phyloP scores from a whole-genome alignment of 2,797 vertebrate genomes.

The Lagorchestes hirsutus region DNA sequence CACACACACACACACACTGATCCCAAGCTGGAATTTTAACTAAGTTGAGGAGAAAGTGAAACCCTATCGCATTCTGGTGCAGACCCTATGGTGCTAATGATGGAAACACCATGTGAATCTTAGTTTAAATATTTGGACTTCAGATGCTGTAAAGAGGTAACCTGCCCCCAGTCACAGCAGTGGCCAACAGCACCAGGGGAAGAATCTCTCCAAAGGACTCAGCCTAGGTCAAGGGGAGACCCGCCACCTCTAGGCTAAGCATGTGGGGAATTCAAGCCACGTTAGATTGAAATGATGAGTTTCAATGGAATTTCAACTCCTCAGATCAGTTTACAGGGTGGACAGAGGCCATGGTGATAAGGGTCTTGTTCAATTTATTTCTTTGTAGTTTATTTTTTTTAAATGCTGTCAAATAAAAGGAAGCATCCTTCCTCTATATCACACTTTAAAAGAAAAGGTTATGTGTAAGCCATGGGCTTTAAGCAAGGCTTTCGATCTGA shows the following conservation, averaged over 20 bases:
- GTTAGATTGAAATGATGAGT: background rate
- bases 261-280: background rate
- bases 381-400: slow-evolving; percentile 53
- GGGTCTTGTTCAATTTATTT: slow-evolving; percentile 62
- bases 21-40: slow-evolving; percentile 33
- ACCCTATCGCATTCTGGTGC: slow-evolving; percentile 46
- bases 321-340: background rate
- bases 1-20: slow-evolving; percentile 41
- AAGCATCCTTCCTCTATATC: slow-evolving; percentile 43
- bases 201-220: background rate
- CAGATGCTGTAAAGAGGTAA: slow-evolving; percentile 55
- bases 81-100: slow-evolving; percentile 74
- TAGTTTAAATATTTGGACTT: slow-evolving; percentile 79
- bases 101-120: slow-evolving; percentile 76
- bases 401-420: slow-evolving; percentile 68
- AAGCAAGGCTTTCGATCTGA: slow-evolving; percentile 66
- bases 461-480: slow-evolving; percentile 81
- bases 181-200: background rate
- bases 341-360: background rate
- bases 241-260: background rate
- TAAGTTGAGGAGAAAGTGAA: slow-evolving; percentile 60
- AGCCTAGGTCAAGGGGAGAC: background rate
- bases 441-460: slow-evolving; percentile 79
- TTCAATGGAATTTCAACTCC: background rate
- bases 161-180: background rate